Conservation (phyloP, 2,113 vertebrate genomes). For the Datnioides undecimradiatus region DNA sequence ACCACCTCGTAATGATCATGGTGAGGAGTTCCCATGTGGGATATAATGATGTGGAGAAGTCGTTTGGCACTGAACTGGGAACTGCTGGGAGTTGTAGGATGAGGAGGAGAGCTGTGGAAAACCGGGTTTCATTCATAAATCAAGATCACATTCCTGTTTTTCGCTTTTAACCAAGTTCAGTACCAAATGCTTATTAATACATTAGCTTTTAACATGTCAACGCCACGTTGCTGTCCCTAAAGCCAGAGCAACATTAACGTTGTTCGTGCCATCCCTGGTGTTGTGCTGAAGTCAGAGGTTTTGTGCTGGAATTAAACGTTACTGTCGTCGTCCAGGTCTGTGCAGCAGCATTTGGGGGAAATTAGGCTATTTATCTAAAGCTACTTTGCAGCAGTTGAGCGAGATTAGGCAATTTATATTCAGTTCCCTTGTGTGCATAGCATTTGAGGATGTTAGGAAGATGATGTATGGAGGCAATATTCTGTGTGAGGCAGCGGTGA, state of each 20-base stretch:
- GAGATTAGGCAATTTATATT: constrained; percentile 13
- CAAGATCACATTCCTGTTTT: background rate
- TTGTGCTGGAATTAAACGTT: background rate
- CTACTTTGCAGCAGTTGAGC: background rate
- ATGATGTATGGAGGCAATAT: constrained; percentile 2
- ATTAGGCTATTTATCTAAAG: constrained; percentile 1
- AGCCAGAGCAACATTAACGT: background rate
- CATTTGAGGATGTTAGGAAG: background rate
- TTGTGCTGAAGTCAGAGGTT: background rate
- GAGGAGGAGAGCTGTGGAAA: background rate
- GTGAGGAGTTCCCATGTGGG: background rate
- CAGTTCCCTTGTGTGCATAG: background rate
- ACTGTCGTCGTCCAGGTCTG: background rate
- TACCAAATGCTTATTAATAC: background rate
- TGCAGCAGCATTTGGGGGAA: background rate
- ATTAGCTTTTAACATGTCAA: background rate
- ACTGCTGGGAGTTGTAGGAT: background rate
- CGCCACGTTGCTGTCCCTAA: background rate
- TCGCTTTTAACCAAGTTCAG: background rate
- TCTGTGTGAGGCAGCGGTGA: background rate
- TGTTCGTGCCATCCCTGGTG: background rate
- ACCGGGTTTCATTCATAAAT: background rate
- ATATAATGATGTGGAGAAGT: background rate
- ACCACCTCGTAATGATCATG: background rate
- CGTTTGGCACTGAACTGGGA: background rate